Conservation (phyloP, 2,888 invertebrate species). For the Lepidocyrtoides sp. region DNA sequence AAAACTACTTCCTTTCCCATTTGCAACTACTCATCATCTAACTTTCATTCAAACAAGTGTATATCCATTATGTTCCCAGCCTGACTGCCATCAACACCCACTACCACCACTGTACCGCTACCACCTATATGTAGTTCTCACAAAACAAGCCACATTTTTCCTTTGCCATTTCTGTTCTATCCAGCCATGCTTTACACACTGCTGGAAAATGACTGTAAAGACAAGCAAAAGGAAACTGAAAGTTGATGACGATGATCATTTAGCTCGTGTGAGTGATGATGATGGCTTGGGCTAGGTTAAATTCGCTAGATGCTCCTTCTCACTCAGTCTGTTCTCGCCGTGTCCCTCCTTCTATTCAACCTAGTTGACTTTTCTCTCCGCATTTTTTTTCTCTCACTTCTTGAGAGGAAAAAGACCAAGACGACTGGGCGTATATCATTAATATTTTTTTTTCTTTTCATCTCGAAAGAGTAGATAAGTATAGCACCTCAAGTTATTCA, state of each 20-base stretch:
- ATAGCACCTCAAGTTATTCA: slow-evolving; percentile 53
- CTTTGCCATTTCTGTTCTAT: slow-evolving; percentile 8
- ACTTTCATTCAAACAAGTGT: slow-evolving; percentile 28
- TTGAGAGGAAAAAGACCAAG: slow-evolving; percentile 17
- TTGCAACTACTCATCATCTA: slow-evolving; percentile 47
- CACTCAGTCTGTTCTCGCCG: not conserved
- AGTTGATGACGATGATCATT: slow-evolving; percentile 67
- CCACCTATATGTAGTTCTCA: too few species aligned
- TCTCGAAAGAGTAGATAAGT: slow-evolving; percentile 41
- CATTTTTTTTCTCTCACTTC: slow-evolving; percentile 48
- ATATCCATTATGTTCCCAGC: slow-evolving; percentile 26
- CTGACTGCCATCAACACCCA: slow-evolving; percentile 49
- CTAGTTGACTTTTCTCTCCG: slow-evolving; percentile 37
- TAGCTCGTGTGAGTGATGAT: slow-evolving; percentile 67
- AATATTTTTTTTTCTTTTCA: slow-evolving; percentile 65
- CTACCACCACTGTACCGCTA: not conserved
- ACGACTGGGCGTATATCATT: slow-evolving; percentile 78
- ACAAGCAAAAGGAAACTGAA: slow-evolving; percentile 25
- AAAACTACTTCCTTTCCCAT: slow-evolving; percentile 65
- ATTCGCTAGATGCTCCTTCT: slow-evolving; percentile 56
- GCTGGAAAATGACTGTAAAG: slow-evolving; percentile 39
- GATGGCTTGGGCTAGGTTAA: slow-evolving; percentile 71
- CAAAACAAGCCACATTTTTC: slow-evolving; percentile 22
- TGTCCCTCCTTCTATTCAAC: slow-evolving; percentile 20
- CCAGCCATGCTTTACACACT: slow-evolving; percentile 31